Percentiles rank a stretch among this genome's conserved stretches.
Evolutionary conservation across 2,888 invertebrate genomes (phyloP).

Genomic region (Entomobrya proxima): DNA sequence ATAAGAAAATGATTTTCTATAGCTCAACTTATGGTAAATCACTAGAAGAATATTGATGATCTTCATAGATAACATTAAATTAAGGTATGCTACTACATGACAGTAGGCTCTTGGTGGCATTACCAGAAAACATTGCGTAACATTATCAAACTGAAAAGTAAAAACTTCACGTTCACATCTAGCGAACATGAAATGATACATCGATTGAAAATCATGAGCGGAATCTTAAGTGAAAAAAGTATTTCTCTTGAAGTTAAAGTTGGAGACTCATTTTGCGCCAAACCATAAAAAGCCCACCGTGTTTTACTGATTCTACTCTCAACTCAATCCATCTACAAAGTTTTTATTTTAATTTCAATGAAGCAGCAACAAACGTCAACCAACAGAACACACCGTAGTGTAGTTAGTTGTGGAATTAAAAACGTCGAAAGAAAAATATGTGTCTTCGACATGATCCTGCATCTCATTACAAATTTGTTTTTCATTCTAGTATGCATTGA

Average conservation of each 20-base stretch:
- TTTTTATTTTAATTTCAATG: not conserved
- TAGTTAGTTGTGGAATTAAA: not conserved
- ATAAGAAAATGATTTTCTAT: not conserved
- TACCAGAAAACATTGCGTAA: no score
- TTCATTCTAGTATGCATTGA: not conserved
- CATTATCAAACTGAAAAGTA: not conserved
- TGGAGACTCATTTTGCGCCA: not conserved
- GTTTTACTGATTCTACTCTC: not conserved
- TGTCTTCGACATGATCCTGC: constrained; percentile 30
- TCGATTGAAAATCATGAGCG: not conserved
- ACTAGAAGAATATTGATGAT: constrained; percentile 31
- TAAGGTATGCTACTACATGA: no score
- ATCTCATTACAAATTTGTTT: not conserved
- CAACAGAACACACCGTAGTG: not conserved
- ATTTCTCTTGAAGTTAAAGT: not conserved
- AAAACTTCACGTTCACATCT: not conserved
- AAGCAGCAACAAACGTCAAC: not conserved
- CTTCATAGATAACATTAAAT: not conserved
- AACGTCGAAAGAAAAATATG: not conserved
- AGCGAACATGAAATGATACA: not conserved
- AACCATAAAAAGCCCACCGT: not conserved
- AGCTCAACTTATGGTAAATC: not conserved
- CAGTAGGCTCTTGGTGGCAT: no score
- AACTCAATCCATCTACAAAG: not conserved
- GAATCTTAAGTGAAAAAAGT: constrained; percentile 9